phyloP scores from a whole-genome alignment of 2,113 vertebrate species.

The Orthonyx spaldingii region DNA sequence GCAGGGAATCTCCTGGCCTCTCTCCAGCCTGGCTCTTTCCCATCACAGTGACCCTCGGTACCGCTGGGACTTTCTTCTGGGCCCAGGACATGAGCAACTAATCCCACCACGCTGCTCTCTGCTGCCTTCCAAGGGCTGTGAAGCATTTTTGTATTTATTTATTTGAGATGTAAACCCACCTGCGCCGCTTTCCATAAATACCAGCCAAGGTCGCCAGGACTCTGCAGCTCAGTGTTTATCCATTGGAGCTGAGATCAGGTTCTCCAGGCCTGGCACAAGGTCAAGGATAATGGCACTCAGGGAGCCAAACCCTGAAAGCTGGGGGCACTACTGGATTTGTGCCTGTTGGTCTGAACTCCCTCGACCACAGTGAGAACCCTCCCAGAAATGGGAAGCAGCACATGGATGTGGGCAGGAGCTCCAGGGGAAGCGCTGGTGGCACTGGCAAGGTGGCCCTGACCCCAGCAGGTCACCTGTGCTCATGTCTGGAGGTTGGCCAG shows the following conservation, averaged over 20 bases:
- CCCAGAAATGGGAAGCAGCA: background rate
- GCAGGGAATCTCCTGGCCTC: background rate
- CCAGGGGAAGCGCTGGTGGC: background rate
- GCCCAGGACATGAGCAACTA: background rate
- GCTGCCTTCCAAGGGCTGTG: background rate
- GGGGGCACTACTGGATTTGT: background rate
- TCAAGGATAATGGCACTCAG: background rate
- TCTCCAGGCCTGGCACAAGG: background rate
- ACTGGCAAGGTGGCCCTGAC: background rate
- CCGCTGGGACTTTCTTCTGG: background rate
- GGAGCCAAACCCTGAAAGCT: background rate
- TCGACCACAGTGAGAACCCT: background rate
- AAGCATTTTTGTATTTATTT: constrained; percentile 11
- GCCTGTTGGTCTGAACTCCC: background rate
- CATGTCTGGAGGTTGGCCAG: background rate
- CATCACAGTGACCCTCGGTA: background rate
- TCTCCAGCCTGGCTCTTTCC: background rate
- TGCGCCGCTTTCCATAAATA: background rate
- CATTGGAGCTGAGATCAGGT: background rate
- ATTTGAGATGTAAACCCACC: constrained; percentile 17
- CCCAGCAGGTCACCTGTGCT: background rate
- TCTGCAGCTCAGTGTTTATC: background rate
- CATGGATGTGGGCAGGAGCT: background rate
- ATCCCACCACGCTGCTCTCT: background rate
- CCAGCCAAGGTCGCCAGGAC: background rate